These are phyloP conservation scores for Sebastiscus albofasciatus DNA, from an alignment of 2,797 vertebrate genomes.

Conservation along the genomic window DNA sequence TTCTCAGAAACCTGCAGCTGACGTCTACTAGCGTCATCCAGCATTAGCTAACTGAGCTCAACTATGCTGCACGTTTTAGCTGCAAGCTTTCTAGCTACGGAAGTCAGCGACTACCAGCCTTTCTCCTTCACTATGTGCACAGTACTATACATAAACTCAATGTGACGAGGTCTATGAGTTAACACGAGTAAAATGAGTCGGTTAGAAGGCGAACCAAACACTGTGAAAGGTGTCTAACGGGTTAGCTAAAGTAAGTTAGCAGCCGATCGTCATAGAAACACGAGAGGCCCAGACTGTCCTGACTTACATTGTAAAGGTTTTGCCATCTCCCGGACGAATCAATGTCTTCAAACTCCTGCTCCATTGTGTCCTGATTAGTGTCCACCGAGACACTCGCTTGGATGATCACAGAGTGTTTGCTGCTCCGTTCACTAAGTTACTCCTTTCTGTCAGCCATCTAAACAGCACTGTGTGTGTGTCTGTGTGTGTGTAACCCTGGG, in stretches of 20 bases:
- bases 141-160: background rate
- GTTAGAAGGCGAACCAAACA: background rate
- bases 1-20: conserved; percentile 77
- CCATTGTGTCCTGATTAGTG: conserved; percentile 70
- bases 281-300: conserved; percentile 63
- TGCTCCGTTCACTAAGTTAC: conserved; percentile 57
- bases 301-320: conserved; percentile 88
- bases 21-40: conserved; percentile 67
- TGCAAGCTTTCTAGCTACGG: conserved; percentile 63
- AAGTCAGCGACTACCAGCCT: conserved; percentile 56
- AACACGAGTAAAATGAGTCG: background rate
- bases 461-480: conserved; percentile 32
- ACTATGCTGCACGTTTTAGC: conserved; percentile 58
- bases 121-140: background rate
- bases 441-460: conserved; percentile 72
- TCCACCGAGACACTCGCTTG: conserved; percentile 19
- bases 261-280: conserved; percentile 74
- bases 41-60: conserved; percentile 51
- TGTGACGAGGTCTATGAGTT: fast-evolving
- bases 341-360: conserved; percentile 89
- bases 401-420: conserved; percentile 21
- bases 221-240: background rate
- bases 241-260: conserved; percentile 60
- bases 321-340: conserved; percentile 90
- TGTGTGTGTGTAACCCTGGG: conserved; percentile 46